Percentiles rank a stretch among this genome's conserved stretches.
Evolutionary conservation across 2,888 invertebrate genomes (phyloP).

Genomic region (Cantharis lateralis): DNA sequence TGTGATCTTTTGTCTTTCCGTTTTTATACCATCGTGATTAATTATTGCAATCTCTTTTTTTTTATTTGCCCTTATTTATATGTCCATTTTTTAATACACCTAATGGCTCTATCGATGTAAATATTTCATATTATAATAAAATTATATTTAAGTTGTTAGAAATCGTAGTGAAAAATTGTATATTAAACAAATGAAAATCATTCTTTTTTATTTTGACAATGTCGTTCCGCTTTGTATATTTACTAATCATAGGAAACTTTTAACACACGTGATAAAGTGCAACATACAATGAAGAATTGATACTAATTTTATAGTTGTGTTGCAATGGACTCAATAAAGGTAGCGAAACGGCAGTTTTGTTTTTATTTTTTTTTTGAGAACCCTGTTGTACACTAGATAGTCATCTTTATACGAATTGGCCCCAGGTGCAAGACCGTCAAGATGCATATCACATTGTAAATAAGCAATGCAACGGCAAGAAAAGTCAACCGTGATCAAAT

Average conservation of each 20-base stretch:
- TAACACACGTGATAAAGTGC: neutral
- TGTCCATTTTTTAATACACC: neutral
- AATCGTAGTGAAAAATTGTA: slow-evolving; percentile 2
- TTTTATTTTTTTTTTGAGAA: neutral
- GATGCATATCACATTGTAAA: no score
- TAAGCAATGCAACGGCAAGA: no score
- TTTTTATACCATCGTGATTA: neutral
- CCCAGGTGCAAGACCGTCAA: no score
- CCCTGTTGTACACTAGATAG: no score
- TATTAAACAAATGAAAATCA: slow-evolving; percentile 1
- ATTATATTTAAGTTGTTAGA: slow-evolving; percentile 4
- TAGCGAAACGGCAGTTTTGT: neutral
- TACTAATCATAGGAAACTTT: neutral
- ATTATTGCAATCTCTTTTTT: neutral
- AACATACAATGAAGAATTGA: neutral
- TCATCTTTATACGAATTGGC: no score
- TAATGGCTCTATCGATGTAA: slow-evolving; percentile 1
- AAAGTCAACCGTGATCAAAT: no score
- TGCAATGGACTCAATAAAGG: neutral
- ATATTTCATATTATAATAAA: slow-evolving; percentile 1
- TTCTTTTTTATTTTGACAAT: neutral
- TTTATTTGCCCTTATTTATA: neutral
- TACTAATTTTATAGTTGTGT: neutral
- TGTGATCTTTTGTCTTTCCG: neutral
- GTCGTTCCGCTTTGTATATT: neutral